Evolutionary conservation across 2,113 vertebrate genomes (phyloP), one percentile per base, ranked within the genome.

Genomic region (Xiphorhynchus elegans): DNA sequence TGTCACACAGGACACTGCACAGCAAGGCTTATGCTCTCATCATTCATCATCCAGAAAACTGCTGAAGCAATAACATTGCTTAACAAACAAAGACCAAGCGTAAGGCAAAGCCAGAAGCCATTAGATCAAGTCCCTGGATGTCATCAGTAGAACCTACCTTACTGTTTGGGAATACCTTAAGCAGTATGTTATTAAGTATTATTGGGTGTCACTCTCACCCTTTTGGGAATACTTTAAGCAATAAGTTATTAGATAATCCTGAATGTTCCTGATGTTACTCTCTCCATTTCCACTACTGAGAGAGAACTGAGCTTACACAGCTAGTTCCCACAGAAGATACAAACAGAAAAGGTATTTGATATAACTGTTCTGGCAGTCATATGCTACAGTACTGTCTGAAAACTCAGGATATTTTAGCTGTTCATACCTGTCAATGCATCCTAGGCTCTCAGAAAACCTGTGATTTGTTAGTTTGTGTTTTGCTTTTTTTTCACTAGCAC

Each of bases 401-500:
- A 55, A 84, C 25, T 47, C n/a, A 40, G 3, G 6, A 53, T 58
- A 70, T 40, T 78, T 68, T 40, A 49, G 15, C 31, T 77, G 14
- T 79, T 44, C 16, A 5, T 26, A 70, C 25, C 16, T 23, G n/a
- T 62, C 39, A 70, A 42, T 49, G 13, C 10, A 35, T 24, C 29
- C n/a, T 19, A 60, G 21, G 29, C 15, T 50, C 13, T 68, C 72
- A 78, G 10, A 78, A 92, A 90, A 29, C 16, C 29, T 75, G 25
- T 18, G 3, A 26, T 26, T 70, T 53, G 12, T 50, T n/a, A 75
- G 84, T 75, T 55, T 31, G 7, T 47, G 4, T 31, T 46, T 18
- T 4, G 11, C 2, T 2, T 6, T 40, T 5, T 86, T 88, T 17
- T 2, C 3, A 1, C 12, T 33, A 69, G 15, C 40, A 66, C 18